Conservation (phyloP, 2,797 vertebrate species). For the Oophaga sylvatica region DNA sequence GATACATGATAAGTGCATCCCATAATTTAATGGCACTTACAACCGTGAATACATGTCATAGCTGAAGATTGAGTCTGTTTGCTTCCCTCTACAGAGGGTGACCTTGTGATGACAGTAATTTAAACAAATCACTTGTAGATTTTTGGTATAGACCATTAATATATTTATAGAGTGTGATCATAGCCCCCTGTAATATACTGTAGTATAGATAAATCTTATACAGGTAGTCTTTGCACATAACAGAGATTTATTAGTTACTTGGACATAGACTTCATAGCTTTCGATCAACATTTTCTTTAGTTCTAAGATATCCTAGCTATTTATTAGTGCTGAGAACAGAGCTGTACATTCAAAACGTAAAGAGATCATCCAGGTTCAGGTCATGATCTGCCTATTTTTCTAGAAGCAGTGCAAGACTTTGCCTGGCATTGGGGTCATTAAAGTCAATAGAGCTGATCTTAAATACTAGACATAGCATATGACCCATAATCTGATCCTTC, state of each 20-base stretch:
- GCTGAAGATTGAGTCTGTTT: neutral
- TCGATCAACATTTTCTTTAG: neutral
- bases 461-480: too few species aligned
- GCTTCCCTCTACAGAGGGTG: neutral
- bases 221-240: neutral
- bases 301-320: neutral
- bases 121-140: neutral
- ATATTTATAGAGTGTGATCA: neutral
- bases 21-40: neutral
- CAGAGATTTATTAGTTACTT: neutral
- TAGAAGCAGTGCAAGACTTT: too few species aligned
- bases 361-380: neutral
- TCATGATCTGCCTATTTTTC: neutral
- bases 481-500: too few species aligned
- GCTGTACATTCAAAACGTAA: neutral
- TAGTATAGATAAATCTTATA: neutral
- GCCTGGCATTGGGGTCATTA: too few species aligned
- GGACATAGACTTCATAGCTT: neutral
- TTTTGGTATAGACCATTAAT: slow-evolving; percentile 13
- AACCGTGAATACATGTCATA: neutral
- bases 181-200: neutral
- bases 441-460: too few species aligned
- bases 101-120: slow-evolving; percentile 17
- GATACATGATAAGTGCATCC: slow-evolving; percentile 6
- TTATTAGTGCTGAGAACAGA: neutral